Evolutionary conservation across 2,888 invertebrate species (phyloP).

Genomic region (Nebria brevicollis): DNA sequence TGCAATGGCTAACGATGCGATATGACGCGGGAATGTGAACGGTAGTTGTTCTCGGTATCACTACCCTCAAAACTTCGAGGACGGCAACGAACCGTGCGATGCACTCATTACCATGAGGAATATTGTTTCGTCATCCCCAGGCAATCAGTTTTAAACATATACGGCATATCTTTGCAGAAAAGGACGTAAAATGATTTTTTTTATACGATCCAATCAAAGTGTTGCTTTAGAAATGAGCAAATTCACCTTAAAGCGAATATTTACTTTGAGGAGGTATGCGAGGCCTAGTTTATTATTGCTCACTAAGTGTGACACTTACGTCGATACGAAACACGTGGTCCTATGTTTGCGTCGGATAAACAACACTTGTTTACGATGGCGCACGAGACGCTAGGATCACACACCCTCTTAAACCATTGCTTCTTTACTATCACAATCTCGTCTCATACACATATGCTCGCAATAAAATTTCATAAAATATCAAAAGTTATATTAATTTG

Average conservation of each 20-base stretch:
- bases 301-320: slow-evolving; percentile 16
- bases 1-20: not conserved
- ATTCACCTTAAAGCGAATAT: not conserved
- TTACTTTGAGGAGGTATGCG: not conserved
- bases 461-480: not conserved
- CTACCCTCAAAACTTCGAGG: not conserved
- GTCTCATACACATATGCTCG: not conserved
- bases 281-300: not conserved
- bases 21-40: not conserved
- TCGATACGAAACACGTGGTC: slow-evolving; percentile 3
- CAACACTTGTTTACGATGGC: slow-evolving; percentile 40
- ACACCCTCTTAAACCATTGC: not conserved
- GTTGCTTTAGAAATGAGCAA: not conserved
- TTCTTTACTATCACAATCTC: not conserved
- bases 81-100: not conserved
- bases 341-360: slow-evolving; percentile 38
- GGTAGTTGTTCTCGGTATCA: not conserved
- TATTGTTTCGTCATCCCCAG: not conserved
- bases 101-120: not conserved
- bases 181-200: no score
- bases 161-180: no score
- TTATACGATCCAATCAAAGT: no score
- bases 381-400: slow-evolving; percentile 9
- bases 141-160: not conserved
- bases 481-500: not conserved